A percentile compares a stretch with the other conserved stretches of the same genome.
phyloP scores from a whole-genome alignment of 2,888 invertebrate species.

The Rambutsinella grinnellia region DNA sequence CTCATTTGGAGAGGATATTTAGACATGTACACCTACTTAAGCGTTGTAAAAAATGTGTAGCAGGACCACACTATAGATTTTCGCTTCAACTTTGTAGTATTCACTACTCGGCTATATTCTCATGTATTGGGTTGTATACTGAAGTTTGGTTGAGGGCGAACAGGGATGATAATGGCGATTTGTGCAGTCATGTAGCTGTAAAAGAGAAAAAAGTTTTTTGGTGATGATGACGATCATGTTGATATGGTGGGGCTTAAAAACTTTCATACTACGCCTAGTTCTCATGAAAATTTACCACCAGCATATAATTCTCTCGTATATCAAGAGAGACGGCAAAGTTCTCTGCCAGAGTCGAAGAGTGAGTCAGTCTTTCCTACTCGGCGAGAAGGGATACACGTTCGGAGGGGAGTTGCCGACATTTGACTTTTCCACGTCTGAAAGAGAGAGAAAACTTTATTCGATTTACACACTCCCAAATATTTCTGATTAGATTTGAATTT shows the following conservation, averaged over 20 bases:
- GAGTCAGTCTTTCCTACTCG: constrained; percentile 63
- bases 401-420: no score
- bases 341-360: constrained; percentile 50
- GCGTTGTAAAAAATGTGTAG: neutral
- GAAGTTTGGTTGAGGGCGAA: constrained; percentile 11
- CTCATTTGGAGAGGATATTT: no score
- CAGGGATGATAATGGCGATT: constrained; percentile 26
- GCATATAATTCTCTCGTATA: constrained; percentile 1
- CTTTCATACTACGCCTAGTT: neutral
- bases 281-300: no score
- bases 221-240: constrained; percentile 21
- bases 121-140: neutral
- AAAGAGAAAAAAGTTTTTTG: constrained; percentile 22
- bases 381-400: no score
- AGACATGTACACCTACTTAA: no score
- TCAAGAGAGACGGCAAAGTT: constrained; percentile 5
- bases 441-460: no score
- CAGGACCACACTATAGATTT: no score
- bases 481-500: no score
- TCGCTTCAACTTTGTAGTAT: no score
- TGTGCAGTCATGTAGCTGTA: constrained; percentile 27
- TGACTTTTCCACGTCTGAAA: no score
- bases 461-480: no score
- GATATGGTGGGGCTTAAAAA: constrained; percentile 1
- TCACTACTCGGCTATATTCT: neutral